phyloP scores from a whole-genome alignment of 2,888 invertebrate genomes.

The Alcis repandata region DNA sequence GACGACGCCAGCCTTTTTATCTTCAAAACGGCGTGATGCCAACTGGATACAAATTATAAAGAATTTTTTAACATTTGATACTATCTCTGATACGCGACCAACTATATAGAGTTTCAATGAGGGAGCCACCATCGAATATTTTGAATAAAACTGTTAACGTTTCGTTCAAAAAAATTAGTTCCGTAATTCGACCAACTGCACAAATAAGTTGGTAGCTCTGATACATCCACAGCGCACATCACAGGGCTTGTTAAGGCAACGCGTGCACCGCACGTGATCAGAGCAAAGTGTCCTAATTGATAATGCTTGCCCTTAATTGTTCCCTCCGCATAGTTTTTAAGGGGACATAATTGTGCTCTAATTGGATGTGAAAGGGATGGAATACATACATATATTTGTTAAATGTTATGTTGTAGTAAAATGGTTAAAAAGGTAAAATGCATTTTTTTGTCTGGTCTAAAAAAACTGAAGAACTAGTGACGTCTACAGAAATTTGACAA shows the following conservation, averaged over 20 bases:
- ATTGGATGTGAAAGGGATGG: constrained; percentile 51
- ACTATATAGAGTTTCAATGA: background rate
- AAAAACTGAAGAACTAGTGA: too few species aligned
- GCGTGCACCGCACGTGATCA: constrained; percentile 72
- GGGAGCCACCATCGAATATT: background rate
- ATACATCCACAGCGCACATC: constrained; percentile 57
- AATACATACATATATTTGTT: constrained; percentile 3
- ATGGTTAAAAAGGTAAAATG: background rate
- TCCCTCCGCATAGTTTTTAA: constrained; percentile 50
- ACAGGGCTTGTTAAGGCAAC: constrained; percentile 70
- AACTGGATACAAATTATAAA: constrained; percentile 27
- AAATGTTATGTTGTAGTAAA: background rate
- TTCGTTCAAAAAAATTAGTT: background rate
- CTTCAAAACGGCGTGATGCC: constrained; percentile 43
- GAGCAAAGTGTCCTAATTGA: constrained; percentile 72
- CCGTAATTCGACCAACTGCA: background rate
- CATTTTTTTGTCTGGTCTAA: background rate
- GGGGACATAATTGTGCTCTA: constrained; percentile 53
- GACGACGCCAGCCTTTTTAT: constrained; percentile 40
- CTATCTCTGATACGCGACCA: constrained; percentile 27
- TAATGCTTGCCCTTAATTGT: constrained; percentile 70
- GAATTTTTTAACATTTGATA: constrained; percentile 41
- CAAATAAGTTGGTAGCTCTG: background rate
- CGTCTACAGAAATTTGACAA: too few species aligned
- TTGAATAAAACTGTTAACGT: background rate